Evolutionary conservation across 2,888 invertebrate genomes (phyloP).

Genomic region (Crossocerus cetratus): DNA sequence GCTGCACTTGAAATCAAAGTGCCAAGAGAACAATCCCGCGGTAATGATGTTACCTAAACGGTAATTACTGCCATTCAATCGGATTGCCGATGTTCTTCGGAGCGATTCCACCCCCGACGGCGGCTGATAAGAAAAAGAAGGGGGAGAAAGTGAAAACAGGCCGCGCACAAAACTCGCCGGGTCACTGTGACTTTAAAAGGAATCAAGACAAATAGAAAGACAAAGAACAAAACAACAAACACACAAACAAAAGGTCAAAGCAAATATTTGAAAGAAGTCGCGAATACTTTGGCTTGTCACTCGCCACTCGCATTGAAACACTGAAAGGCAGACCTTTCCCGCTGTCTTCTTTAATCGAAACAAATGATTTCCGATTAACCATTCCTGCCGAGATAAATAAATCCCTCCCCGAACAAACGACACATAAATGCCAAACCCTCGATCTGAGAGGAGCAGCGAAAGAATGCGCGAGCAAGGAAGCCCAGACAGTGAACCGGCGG

Average conservation of each 20-base stretch:
- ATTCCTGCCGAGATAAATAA: too few species aligned
- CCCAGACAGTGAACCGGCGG: background rate
- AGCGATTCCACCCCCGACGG: constrained; percentile 8
- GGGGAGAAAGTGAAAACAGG: constrained; percentile 23
- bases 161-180: too few species aligned
- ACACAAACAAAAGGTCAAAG: background rate
- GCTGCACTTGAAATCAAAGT: background rate
- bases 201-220: background rate
- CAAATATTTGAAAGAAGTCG: background rate
- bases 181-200: too few species aligned
- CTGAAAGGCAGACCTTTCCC: too few species aligned
- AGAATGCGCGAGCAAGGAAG: background rate
- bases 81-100: constrained; percentile 39
- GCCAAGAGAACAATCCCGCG: constrained; percentile 5
- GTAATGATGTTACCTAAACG: constrained; percentile 33
- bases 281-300: too few species aligned
- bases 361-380: too few species aligned
- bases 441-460: too few species aligned
- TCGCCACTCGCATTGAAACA: too few species aligned
- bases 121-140: constrained; percentile 14
- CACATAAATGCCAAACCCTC: too few species aligned
- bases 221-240: too few species aligned
- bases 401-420: too few species aligned
- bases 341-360: too few species aligned
- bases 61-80: constrained; percentile 40